phyloP scores from a whole-genome alignment of 2,888 invertebrate genomes.

The Drosophila demipolita region DNA sequence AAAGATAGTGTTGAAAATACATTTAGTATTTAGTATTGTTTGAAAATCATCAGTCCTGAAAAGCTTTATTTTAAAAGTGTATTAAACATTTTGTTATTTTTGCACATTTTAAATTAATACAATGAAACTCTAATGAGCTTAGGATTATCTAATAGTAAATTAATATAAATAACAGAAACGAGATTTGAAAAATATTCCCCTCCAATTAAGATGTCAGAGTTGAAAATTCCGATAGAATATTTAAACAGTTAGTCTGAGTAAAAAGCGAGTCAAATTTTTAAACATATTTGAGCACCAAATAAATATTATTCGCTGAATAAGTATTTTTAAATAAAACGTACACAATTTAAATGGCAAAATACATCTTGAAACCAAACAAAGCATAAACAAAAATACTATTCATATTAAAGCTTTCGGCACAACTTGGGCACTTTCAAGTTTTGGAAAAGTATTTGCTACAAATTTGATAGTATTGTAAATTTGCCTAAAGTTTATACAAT shows the following conservation, averaged over 20 bases:
- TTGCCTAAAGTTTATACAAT: background rate
- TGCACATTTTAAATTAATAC: background rate
- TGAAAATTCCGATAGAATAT: background rate
- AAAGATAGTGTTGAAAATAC: constrained; percentile 38
- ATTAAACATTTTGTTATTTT: background rate
- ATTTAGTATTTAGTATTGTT: constrained; percentile 26
- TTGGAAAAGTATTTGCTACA: background rate
- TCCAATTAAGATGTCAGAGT: background rate
- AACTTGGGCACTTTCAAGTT: background rate
- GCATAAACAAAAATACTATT: background rate
- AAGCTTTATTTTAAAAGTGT: background rate
- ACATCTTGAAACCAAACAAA: background rate
- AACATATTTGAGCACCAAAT: no score
- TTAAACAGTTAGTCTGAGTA: background rate
- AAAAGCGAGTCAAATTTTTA: background rate
- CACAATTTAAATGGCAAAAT: background rate
- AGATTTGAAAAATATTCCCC: no score
- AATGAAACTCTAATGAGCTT: background rate
- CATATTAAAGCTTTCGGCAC: background rate
- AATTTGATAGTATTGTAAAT: background rate
- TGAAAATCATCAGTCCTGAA: background rate
- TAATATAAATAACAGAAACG: no score
- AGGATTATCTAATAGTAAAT: background rate
- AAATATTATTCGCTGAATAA: background rate
- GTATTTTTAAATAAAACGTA: background rate